A percentile compares a stretch with the other conserved stretches of the same genome.
Conservation (phyloP, 1,140 invertebrate species). For the Nasonia longicornis region DNA sequence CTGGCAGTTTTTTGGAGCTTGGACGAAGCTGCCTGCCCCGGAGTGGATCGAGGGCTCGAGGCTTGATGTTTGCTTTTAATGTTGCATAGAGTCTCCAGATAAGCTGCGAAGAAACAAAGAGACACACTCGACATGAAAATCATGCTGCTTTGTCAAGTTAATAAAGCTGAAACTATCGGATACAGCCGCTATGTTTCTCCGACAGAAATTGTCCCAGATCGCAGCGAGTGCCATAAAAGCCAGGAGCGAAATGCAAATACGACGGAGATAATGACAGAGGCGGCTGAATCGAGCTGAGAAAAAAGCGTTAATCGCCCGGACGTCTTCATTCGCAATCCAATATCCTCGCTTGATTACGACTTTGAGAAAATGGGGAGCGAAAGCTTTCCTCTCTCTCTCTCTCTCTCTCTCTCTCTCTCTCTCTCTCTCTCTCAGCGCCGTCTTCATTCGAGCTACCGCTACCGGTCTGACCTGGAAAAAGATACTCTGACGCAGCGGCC, state of each 20-base stretch:
- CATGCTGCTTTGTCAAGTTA: too few species aligned
- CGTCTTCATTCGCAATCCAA: not conserved
- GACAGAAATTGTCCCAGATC: not conserved
- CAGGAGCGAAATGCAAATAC: not conserved
- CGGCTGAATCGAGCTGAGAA: not conserved
- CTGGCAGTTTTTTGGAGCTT: too few species aligned
- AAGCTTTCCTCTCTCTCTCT: too few species aligned
- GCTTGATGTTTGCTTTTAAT: too few species aligned
- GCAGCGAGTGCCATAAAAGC: not conserved
- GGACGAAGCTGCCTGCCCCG: too few species aligned
- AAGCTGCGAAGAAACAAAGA: too few species aligned
- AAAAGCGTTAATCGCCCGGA: not conserved
- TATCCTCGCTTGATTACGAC: not conserved
- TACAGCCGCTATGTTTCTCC: not conserved
- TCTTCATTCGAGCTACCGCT: not conserved
- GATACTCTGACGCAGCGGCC: not conserved
- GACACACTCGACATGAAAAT: too few species aligned
- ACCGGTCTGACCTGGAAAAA: conserved; percentile 6
- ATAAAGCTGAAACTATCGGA: too few species aligned
- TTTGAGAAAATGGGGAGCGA: not conserved
- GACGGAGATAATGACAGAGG: not conserved
- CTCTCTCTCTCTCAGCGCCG: too few species aligned
- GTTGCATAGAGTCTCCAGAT: too few species aligned
- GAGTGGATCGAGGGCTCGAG: too few species aligned
- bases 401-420: too few species aligned